A percentile compares a stretch with the other conserved stretches of the same genome.
Evolutionary conservation across 1,140 invertebrate genomes (phyloP).

Genomic region (Aphelinus certus): DNA sequence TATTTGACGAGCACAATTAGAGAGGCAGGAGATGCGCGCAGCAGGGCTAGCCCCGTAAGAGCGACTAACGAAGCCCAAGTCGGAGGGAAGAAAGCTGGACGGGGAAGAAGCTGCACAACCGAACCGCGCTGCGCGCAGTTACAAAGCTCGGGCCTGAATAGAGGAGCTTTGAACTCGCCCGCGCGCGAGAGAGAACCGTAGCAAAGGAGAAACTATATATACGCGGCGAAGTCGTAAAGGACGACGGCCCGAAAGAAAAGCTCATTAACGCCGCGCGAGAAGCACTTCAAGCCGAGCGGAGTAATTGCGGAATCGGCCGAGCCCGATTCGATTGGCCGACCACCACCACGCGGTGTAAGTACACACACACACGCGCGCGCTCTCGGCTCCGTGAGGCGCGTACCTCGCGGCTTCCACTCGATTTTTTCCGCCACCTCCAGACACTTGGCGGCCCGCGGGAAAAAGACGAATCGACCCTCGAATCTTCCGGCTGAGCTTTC

Average conservation of each 20-base stretch:
- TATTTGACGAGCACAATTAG: slow-evolving; percentile 24
- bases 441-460: not conserved
- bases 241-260: slow-evolving; percentile 43
- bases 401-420: not conserved
- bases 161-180: slow-evolving; percentile 16
- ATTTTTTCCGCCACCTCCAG: not conserved
- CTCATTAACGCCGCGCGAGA: slow-evolving; percentile 47
- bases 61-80: not conserved
- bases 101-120: not conserved
- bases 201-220: slow-evolving; percentile 17
- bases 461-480: slow-evolving; percentile 31
- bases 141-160: too few relatives aligned
- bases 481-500: slow-evolving; percentile 11
- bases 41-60: too few relatives aligned
- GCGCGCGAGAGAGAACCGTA: not conserved
- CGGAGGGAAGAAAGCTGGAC: not conserved
- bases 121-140: not conserved
- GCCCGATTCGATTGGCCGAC: slow-evolving; percentile 34
- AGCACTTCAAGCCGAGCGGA: slow-evolving; percentile 44
- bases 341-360: not conserved
- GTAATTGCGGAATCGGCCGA: slow-evolving; percentile 43
- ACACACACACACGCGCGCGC: too few relatives aligned
- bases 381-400: too few relatives aligned
- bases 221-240: slow-evolving; percentile 44
- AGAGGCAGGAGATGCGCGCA: not conserved